Evolutionary conservation across 2,888 invertebrate species (phyloP).

Genomic region (Escarpia spicata): DNA sequence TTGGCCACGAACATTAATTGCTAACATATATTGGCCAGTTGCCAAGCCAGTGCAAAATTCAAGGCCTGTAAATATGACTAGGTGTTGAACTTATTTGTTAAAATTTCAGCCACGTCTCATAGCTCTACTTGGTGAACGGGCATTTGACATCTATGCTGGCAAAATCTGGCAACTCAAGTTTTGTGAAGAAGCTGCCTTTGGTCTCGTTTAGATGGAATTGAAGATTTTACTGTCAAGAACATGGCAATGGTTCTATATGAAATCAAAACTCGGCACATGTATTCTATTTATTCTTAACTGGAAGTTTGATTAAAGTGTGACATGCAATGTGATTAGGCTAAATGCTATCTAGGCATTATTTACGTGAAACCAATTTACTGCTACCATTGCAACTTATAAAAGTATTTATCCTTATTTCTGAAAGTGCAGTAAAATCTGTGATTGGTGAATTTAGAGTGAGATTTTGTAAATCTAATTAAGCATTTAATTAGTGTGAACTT

Average conservation of each 20-base stretch:
- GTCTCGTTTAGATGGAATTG: conserved; percentile 27
- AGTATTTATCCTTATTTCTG: not conserved
- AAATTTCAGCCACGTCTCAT: conserved; percentile 58
- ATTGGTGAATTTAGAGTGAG: not conserved
- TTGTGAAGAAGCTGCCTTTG: conserved; percentile 58
- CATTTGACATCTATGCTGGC: conserved; percentile 64
- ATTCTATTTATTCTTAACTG: not conserved
- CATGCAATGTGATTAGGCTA: not conserved
- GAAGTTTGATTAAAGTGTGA: not conserved
- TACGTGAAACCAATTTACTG: not conserved
- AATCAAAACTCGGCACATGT: not conserved
- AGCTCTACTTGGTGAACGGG: conserved; percentile 57
- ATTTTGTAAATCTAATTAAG: not conserved
- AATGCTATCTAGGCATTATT: not conserved
- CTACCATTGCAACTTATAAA: not conserved
- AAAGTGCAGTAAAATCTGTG: not conserved
- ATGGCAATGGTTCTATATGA: not conserved
- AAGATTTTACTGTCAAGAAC: not conserved
- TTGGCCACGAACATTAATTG: too few relatives aligned
- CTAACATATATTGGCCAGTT: too few relatives aligned
- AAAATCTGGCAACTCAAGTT: conserved; percentile 66
- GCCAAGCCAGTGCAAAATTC: not conserved
- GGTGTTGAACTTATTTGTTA: not conserved
- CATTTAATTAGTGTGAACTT: not conserved
- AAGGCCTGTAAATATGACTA: not conserved